Evolutionary conservation across 2,888 invertebrate genomes (phyloP).

Genomic region (Andrena flavipes): DNA sequence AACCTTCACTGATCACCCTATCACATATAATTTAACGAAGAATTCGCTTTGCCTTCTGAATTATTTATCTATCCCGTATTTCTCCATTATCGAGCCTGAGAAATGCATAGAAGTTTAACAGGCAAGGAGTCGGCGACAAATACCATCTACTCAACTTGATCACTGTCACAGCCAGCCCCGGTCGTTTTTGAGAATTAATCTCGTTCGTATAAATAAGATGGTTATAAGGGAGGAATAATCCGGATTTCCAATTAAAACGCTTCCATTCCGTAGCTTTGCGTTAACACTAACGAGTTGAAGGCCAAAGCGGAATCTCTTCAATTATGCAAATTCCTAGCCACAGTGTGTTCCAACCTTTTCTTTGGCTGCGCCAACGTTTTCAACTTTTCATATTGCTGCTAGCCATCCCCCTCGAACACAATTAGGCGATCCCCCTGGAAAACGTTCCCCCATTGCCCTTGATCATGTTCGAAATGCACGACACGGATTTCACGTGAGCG

Average conservation of each 20-base stretch:
- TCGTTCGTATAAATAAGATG: too few relatives aligned
- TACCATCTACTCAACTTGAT: too few relatives aligned
- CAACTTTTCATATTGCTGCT: neutral
- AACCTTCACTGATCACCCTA: too few relatives aligned
- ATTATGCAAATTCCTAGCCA: conserved; percentile 37
- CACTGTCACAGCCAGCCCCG: too few relatives aligned
- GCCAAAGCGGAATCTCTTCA: conserved; percentile 33
- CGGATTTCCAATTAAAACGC: conserved; percentile 28
- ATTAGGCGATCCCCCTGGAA: conserved; percentile 6
- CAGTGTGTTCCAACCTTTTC: conserved; percentile 6
- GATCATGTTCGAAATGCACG: conserved; percentile 10
- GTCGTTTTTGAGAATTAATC: too few relatives aligned
- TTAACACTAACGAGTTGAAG: conserved; percentile 45
- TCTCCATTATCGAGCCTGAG: too few relatives aligned
- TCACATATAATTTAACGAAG: too few relatives aligned
- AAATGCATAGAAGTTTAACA: too few relatives aligned
- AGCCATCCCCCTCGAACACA: neutral
- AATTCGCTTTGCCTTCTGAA: too few relatives aligned
- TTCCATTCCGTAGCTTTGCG: conserved; percentile 26
- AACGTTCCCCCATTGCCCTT: conserved; percentile 1
- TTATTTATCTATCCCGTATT: too few relatives aligned
- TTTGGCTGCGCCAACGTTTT: neutral
- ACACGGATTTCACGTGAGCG: neutral
- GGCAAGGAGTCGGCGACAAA: too few relatives aligned
- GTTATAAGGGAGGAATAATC: conserved; percentile 26